Evolutionary conservation across 2,113 vertebrate species (phyloP), one percentile per base, ranked within the genome.

Genomic region (Lepus americanus): DNA sequence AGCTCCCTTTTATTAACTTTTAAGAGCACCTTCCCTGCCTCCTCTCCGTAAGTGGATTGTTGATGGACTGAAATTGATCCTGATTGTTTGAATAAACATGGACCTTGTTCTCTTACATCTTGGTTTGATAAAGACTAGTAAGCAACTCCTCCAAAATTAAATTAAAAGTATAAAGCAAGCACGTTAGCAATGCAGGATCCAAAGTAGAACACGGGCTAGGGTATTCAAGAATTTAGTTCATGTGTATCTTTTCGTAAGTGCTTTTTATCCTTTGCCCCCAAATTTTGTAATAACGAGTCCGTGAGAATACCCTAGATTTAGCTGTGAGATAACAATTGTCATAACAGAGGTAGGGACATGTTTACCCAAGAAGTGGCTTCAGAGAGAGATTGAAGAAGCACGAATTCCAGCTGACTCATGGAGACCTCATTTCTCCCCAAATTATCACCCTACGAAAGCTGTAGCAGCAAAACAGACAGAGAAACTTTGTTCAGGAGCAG

Each of bases 31-130:
- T 76, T 94, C 27, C 36, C 33, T 55, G 55, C 36, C 25, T 14
- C 39, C 10, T 80, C 53, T 76, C 74, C 76, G 93, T 92, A 64
- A 69, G 27, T 12, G 59, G 29, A 79, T 76, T 94, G 14, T 79
- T 96, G 59, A 94, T 49, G 92, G 44, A 86, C 4, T 94, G 83
- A 93, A 64, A 91, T 53, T 91, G 74, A 74, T 51, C 77, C 53
- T 25, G 49, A 90, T 63, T 70, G 20, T 78, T n/a, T 94, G 36
- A 8, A 20, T 89, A 87, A 96, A 81, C 36, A 33, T 87, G 78
- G 23, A 90, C 89, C 49, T 96, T 96, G 86, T 94, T 92, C 82
- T 87, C 61, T 59, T 92, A 92, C 92, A 81, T 59, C 69, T 72
- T 69, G 3, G 19, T 49, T 64, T 86, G 80, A 92, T 93, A 78